These are phyloP conservation scores for Melanocharis versteri DNA, from an alignment of 2,113 vertebrate species.

Conservation along the genomic window DNA sequence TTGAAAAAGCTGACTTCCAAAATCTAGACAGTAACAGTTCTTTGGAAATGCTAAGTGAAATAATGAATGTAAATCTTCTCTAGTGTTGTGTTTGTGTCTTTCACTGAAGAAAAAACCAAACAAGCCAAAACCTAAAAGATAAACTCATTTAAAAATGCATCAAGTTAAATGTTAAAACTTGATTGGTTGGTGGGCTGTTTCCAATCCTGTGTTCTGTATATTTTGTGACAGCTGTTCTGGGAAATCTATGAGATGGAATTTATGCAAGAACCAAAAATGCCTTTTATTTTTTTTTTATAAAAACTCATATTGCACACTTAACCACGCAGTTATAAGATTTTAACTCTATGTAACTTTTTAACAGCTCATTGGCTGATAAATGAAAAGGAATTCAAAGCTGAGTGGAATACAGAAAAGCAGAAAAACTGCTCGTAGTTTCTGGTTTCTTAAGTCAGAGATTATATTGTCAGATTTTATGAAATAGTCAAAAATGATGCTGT, in stretches of 20 bases:
- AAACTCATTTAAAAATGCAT: neutral
- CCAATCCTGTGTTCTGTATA: neutral
- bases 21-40: neutral
- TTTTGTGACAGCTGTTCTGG: neutral
- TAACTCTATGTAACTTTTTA: neutral
- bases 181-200: neutral
- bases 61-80: neutral
- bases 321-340: neutral
- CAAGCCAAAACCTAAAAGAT: neutral
- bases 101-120: neutral
- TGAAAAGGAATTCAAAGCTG: neutral
- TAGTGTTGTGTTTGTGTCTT: neutral
- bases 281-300: neutral
- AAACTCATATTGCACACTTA: neutral
- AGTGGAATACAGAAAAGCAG: neutral
- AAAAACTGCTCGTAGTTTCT: neutral
- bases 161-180: neutral
- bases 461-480: neutral
- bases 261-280: neutral
- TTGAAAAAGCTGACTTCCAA: neutral
- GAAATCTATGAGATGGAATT: neutral
- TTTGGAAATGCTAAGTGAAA: neutral
- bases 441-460: neutral
- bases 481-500: neutral
- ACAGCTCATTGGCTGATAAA: neutral